phyloP scores from a whole-genome alignment of 1,140 invertebrate genomes.

The Drosophila lacteicornis region DNA sequence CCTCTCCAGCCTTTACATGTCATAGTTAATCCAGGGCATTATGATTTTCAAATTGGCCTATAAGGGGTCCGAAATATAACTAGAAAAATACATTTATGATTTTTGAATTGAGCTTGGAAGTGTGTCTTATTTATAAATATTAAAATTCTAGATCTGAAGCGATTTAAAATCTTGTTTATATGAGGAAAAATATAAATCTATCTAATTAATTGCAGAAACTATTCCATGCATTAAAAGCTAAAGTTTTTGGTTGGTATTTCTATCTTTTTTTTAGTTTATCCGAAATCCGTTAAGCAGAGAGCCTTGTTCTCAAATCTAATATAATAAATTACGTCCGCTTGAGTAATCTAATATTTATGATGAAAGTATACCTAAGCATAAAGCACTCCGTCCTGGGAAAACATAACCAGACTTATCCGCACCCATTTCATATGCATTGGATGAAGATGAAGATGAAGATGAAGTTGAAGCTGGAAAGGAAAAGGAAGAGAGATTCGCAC shows the following conservation, averaged over 20 bases:
- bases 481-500: background rate
- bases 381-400: constrained; percentile 24
- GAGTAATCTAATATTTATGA: constrained; percentile 81
- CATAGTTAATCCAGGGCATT: constrained; percentile 52
- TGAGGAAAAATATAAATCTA: too few species aligned
- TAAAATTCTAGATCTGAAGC: too few species aligned
- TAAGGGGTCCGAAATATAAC: background rate
- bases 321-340: constrained; percentile 75
- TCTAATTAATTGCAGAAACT: too few species aligned
- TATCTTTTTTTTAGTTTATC: background rate
- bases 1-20: constrained; percentile 71
- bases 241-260: too few species aligned
- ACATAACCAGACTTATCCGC: constrained; percentile 44
- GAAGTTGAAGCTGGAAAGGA: background rate
- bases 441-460: constrained; percentile 41
- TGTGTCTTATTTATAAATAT: too few species aligned
- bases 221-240: too few species aligned
- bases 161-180: too few species aligned
- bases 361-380: constrained; percentile 61
- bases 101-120: too few species aligned
- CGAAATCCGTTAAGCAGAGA: constrained; percentile 5
- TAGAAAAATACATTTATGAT: background rate
- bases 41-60: constrained; percentile 20
- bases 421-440: constrained; percentile 68
- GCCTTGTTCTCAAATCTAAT: constrained; percentile 65